Evolutionary conservation across 1,140 invertebrate genomes (phyloP), one percentile per base, ranked within the genome.

Genomic region (Megathymus violae): DNA sequence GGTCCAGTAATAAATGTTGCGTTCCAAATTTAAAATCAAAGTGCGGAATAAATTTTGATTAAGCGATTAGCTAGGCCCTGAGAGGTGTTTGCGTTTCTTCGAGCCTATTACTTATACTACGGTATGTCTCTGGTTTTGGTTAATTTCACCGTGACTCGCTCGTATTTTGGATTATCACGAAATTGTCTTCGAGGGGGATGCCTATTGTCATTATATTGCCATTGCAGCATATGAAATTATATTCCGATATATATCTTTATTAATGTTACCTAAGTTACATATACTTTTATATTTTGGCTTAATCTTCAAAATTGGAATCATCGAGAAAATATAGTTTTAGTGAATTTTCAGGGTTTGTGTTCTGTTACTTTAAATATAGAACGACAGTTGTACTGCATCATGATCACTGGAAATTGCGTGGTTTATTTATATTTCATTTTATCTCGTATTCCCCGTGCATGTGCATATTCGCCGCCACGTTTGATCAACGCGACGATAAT

Each of bases 1-100:
- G 75, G 72, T 72, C 70, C 75, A 78, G 75, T 90, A 90, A 90
- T 90, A 89, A 89, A 91, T 89, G 86, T 91, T 91, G 84, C 86
- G 84, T 85, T 58, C 77, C 83, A 89, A 90, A 89, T 91, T 91
- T 91, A 88, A 91, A 89, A 91, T 88, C 84, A 88, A 91, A 90
- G 86, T 85, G 86, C 82, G 84, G 88, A 88, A 91, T 91, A 89
- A 89, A 91, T 91, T 91, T 91, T 87, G 88, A 91, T 91, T 89
- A 91, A 91, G 82, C 88, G 88, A 89, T 90, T 90, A 90, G 85
- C 87, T 60, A 64, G 67, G 47, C 63, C 70, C 66, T 71, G 69
- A 64, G 78, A 83, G 80, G 79, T 86, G 81, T 87, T 86, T 88
- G 80, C 64, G 74, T 82, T 83, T 80, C 82, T 86, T 83, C 60